Conservation (phyloP, 2,797 vertebrate species). For the Huso huso region DNA sequence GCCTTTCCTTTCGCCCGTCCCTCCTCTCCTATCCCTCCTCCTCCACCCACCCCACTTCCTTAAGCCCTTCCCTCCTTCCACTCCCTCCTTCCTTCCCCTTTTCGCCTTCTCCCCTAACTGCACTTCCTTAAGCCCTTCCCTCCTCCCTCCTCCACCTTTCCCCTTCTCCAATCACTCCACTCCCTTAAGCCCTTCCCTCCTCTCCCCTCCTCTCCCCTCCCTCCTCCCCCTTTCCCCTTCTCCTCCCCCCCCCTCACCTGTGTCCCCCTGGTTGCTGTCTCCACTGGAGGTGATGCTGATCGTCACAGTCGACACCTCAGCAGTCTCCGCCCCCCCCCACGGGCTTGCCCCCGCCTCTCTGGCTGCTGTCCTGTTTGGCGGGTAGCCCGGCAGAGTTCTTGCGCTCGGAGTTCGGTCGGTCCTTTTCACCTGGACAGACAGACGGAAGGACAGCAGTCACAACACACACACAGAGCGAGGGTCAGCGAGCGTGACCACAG, state of each 20-base stretch:
- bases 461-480: background rate
- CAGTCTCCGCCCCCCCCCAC: constrained; percentile 30
- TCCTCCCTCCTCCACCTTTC: too few species aligned
- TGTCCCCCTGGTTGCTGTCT: constrained; percentile 38
- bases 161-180: too few species aligned
- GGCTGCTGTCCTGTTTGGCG: constrained; percentile 16
- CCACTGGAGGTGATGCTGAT: constrained; percentile 34
- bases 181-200: too few species aligned
- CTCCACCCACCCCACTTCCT: too few species aligned
- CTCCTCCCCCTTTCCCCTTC: background rate
- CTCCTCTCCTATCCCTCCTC: too few species aligned
- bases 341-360: constrained; percentile 2
- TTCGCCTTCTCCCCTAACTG: too few species aligned
- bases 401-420: constrained; percentile 34
- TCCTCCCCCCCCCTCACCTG: constrained; percentile 25
- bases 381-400: constrained; percentile 23
- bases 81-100: too few species aligned
- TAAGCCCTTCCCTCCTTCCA: too few species aligned
- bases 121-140: too few species aligned
- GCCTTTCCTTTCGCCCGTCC: too few species aligned
- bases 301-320: constrained; percentile 34
- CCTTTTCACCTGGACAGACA: constrained; percentile 42
- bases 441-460: constrained; percentile 1
- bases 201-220: background rate
- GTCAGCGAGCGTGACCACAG: background rate